A percentile compares a stretch with the other conserved stretches of the same genome.
These are phyloP conservation scores for Halcyon malimbica DNA, from an alignment of 2,113 vertebrate species.

Conservation along the genomic window DNA sequence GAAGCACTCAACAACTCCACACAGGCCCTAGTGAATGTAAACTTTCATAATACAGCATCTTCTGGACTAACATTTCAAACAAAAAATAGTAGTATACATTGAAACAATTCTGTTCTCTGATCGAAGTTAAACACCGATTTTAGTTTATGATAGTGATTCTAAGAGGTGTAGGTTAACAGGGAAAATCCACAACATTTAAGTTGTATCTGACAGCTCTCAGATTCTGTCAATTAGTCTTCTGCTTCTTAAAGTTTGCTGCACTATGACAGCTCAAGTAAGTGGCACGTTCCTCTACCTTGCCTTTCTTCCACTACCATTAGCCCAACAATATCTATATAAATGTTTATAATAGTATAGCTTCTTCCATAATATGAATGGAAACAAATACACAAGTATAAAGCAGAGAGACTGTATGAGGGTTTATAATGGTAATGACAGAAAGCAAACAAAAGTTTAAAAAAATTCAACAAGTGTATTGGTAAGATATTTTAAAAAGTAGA, in stretches of 20 bases:
- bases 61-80: not conserved
- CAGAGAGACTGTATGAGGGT: not conserved
- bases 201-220: not conserved
- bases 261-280: not conserved
- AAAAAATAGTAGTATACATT: not conserved
- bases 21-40: rapidly evolving
- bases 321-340: not conserved
- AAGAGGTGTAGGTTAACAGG: not conserved
- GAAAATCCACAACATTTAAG: not conserved
- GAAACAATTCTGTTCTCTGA: not conserved
- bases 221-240: not conserved
- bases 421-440: not conserved
- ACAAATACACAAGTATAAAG: not conserved
- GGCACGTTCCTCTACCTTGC: not conserved
- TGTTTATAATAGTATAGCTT: not conserved
- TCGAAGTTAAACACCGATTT: not conserved
- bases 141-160: not conserved
- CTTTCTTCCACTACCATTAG: not conserved
- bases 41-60: not conserved
- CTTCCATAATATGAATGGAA: not conserved
- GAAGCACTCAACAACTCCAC: not conserved
- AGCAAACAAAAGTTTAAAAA: not conserved
- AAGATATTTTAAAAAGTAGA: not conserved
- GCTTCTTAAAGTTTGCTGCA: not conserved
- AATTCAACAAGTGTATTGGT: not conserved